A percentile compares a stretch with the other conserved stretches of the same genome.
Conservation (phyloP, 2,113 vertebrate genomes). For the Mastomys natalensis region DNA sequence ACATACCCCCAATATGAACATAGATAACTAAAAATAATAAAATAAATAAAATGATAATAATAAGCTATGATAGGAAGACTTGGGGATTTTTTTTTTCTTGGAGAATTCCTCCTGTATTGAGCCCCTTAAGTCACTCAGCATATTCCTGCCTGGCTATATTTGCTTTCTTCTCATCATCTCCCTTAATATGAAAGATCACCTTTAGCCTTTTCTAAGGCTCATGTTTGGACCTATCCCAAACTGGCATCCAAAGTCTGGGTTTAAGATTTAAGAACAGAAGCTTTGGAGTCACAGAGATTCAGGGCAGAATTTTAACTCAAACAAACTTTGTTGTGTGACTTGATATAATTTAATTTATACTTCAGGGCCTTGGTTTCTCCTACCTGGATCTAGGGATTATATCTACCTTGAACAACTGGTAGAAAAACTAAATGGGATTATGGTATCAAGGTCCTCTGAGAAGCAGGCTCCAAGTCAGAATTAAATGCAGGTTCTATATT, state of each 20-base stretch:
- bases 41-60: not conserved
- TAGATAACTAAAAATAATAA: not conserved
- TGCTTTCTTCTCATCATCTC: not conserved
- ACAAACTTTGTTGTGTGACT: not conserved
- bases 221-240: not conserved
- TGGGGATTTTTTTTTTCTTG: not conserved
- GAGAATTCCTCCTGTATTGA: not conserved
- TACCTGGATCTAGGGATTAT: not conserved
- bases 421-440: slow-evolving; percentile 2
- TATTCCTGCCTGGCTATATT: not conserved
- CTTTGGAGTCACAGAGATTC: not conserved
- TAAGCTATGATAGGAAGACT: not conserved
- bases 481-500: not conserved
- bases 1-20: too few species aligned
- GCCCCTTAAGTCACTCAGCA: not conserved
- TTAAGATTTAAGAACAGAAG: slow-evolving; percentile 15
- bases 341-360: not conserved
- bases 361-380: not conserved
- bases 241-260: not conserved
- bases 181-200: not conserved
- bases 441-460: not conserved
- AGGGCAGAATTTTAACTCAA: not conserved
- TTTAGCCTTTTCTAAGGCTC: not conserved
- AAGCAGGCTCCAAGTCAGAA: slow-evolving; percentile 39
- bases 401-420: not conserved